Evolutionary conservation across 2,888 invertebrate genomes (phyloP), one percentile per base, ranked within the genome.

Genomic region (Chrysolina americana): DNA sequence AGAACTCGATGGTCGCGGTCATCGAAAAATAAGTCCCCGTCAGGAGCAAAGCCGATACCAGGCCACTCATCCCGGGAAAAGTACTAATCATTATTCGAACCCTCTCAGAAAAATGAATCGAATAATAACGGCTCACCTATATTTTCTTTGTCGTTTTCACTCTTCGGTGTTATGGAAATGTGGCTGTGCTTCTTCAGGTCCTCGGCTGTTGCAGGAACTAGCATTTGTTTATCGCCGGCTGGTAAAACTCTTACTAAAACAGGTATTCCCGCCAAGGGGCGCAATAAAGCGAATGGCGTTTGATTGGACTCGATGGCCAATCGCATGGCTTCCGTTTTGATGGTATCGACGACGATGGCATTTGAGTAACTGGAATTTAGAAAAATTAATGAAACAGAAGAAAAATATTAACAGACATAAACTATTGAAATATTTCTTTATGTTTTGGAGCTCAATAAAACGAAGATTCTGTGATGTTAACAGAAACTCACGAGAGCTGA

Each of bases 201-300:
- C 81, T 93, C 93, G 1, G 93, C 92, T 10, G 93, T 93, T 0
- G 94, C 94, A 0, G 94, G 93, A 10, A 93, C 92, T 79, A 94
- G 85, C 90, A 93, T 91, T 92, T 94, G 89, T 81, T 90, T 90
- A 71, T 86, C 85, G 11, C 86, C 86, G 19, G 91, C 90, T 79
- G 91, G 90, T 69, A 92, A 88, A 0, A 94, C 92, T 82, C 93
- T 92, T 15, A 94, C 94, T 64, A 94, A 87, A 0, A 93, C 92
- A 0, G 94, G 93, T 71, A 91, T 90, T 11, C 92, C 92, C 79
- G 91, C 91, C 56, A 92, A 89, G 15, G 93, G 93, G 79, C 93
- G 92, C 68, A 94, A 87, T 65, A 94, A 87, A 0, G 94, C 94
- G 83, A 94, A 94, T 0, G 94, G 93, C 0, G 92, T 93, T 85